Conservation (phyloP, 1,140 invertebrate genomes). For the Coelopa frigida region DNA sequence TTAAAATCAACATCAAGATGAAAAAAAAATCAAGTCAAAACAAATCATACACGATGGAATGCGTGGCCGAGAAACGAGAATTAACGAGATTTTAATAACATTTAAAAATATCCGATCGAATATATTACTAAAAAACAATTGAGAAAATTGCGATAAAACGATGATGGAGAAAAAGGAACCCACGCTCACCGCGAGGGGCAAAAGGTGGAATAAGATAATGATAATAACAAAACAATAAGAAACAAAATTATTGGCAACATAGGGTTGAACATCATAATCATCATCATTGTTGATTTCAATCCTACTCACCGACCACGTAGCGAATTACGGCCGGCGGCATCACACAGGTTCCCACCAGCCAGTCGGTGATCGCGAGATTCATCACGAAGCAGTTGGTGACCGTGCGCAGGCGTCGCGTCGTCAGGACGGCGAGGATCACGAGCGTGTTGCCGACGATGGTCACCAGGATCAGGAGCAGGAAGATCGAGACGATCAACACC, state of each 20-base stretch:
- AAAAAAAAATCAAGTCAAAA: background rate
- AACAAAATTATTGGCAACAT: too few relatives aligned
- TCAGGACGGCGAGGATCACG: constrained; percentile 80
- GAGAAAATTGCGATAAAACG: too few relatives aligned
- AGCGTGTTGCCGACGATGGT: constrained; percentile 73
- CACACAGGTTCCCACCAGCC: constrained; percentile 80
- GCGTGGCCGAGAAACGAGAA: too few relatives aligned
- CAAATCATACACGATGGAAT: too few relatives aligned
- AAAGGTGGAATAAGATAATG: background rate
- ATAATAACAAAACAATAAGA: background rate
- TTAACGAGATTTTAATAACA: too few relatives aligned
- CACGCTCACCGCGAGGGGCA: too few relatives aligned
- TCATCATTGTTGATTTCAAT: background rate
- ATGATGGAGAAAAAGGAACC: too few relatives aligned
- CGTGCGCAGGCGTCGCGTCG: constrained; percentile 74
- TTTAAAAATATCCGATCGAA: too few relatives aligned
- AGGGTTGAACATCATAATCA: too few relatives aligned
- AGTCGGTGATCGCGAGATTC: constrained; percentile 79
- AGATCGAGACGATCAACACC: constrained; percentile 12
- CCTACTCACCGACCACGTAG: constrained; percentile 52
- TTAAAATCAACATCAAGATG: too few relatives aligned
- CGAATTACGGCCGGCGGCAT: constrained; percentile 81
- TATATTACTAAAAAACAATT: too few relatives aligned
- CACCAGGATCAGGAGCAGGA: constrained; percentile 47
- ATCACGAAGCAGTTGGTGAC: constrained; percentile 93